Percentiles rank a stretch among this genome's conserved stretches.
Evolutionary conservation across 2,888 invertebrate species (phyloP).

Genomic region (Linnaemya vulpina): DNA sequence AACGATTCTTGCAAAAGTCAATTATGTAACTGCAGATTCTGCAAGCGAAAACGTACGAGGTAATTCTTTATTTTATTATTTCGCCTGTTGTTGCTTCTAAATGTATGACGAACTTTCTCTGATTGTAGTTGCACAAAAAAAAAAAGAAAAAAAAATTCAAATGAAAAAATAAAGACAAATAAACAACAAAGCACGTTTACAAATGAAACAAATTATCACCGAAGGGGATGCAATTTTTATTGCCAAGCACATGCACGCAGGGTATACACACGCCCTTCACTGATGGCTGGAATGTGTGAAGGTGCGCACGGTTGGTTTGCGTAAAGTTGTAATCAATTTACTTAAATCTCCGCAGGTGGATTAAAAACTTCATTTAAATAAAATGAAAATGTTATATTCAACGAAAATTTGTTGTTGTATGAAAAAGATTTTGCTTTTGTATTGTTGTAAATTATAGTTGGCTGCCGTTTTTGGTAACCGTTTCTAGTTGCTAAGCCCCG

Average conservation of each 20-base stretch:
- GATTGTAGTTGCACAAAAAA: not conserved
- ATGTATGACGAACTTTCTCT: conserved; percentile 32
- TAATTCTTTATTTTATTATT: not conserved
- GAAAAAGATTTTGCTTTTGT: no score
- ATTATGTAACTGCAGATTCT: conserved; percentile 49
- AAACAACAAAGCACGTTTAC: conserved; percentile 46
- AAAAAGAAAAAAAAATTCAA: not conserved
- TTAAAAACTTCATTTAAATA: not conserved
- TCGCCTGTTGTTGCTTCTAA: conserved; percentile 13
- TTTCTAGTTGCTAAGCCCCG: no score
- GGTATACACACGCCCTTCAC: not conserved
- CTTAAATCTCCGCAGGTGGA: not conserved
- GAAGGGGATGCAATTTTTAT: conserved; percentile 45
- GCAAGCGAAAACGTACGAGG: not conserved
- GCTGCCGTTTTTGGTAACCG: no score
- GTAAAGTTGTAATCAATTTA: conserved; percentile 58
- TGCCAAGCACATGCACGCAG: not conserved
- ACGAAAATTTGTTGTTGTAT: no score
- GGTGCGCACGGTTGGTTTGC: conserved; percentile 16
- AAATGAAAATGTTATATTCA: not conserved
- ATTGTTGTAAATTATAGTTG: no score
- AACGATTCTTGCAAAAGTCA: conserved; percentile 50
- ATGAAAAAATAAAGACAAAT: conserved; percentile 6
- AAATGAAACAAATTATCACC: conserved; percentile 67
- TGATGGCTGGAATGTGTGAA: not conserved